These are phyloP conservation scores for Phycodurus eques DNA, from an alignment of 2,113 vertebrate genomes.

Conservation along the genomic window DNA sequence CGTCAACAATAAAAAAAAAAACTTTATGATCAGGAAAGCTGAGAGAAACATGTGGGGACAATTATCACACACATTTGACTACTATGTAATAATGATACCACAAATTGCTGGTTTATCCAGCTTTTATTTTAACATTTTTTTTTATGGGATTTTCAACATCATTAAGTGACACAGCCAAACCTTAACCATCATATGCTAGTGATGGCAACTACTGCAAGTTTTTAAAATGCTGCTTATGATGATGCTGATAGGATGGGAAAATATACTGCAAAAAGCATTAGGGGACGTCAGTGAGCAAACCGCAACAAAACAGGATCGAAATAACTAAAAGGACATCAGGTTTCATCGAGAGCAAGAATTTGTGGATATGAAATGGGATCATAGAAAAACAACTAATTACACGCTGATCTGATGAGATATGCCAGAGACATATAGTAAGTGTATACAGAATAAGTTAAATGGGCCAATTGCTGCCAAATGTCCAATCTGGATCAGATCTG, in stretches of 20 bases:
- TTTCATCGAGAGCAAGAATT: neutral
- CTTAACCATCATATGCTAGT: neutral
- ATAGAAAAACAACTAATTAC: neutral
- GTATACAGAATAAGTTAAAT: neutral
- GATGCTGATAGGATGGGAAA: neutral
- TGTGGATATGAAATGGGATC: neutral
- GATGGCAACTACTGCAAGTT: neutral
- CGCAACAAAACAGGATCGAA: neutral
- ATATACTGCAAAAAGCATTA: neutral
- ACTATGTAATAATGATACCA: neutral
- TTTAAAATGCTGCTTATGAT: neutral
- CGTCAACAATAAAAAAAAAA: neutral
- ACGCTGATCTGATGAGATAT: neutral
- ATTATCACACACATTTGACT: constrained; percentile 1
- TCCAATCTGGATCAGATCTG: neutral
- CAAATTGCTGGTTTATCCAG: neutral
- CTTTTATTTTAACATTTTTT: neutral
- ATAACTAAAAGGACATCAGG: neutral
- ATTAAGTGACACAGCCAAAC: neutral
- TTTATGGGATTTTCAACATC: neutral
- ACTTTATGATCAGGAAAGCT: neutral
- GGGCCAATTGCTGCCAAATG: neutral
- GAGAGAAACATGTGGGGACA: constrained; percentile 4
- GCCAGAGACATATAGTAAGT: neutral
- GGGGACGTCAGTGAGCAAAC: neutral